phyloP scores from a whole-genome alignment of 2,113 vertebrate species.

The Phrynosoma blainvillii region DNA sequence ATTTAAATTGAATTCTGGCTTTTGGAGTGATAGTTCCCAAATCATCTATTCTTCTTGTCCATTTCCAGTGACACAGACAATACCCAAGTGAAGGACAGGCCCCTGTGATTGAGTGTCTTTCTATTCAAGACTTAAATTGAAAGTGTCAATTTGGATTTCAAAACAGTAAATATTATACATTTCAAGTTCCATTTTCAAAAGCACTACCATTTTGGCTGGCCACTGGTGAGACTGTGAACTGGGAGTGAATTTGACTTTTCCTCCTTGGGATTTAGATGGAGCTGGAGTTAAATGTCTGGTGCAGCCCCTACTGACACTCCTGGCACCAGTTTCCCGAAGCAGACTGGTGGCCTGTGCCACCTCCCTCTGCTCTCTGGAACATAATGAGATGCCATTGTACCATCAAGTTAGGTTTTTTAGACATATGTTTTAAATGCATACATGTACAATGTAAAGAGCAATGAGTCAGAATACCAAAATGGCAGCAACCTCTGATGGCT shows the following conservation, averaged over 20 bases:
- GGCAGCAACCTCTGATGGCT: too few relatives aligned
- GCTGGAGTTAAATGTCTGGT: neutral
- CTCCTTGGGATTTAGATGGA: neutral
- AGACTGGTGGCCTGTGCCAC: neutral
- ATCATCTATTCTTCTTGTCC: conserved; percentile 93
- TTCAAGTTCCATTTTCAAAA: too few relatives aligned
- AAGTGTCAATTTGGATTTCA: neutral
- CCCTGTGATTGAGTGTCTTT: conserved; percentile 83
- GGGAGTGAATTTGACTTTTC: neutral
- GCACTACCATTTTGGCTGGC: neutral
- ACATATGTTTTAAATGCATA: neutral
- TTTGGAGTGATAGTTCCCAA: conserved; percentile 90
- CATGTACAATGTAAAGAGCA: too few relatives aligned
- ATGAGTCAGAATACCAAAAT: too few relatives aligned
- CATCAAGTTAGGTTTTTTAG: neutral
- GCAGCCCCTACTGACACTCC: neutral
- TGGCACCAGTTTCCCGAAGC: neutral
- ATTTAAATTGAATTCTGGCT: conserved; percentile 97
- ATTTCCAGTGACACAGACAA: conserved; percentile 92
- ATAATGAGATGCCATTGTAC: neutral
- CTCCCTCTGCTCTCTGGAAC: neutral
- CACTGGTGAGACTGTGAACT: neutral
- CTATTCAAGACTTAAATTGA: conserved; percentile 68
- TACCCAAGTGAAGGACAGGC: conserved; percentile 81
- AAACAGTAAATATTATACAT: too few relatives aligned